Base-by-base conservation (phyloP, 2,113 vertebrate genomes). In the Melanerpes formicivorus region DNA sequence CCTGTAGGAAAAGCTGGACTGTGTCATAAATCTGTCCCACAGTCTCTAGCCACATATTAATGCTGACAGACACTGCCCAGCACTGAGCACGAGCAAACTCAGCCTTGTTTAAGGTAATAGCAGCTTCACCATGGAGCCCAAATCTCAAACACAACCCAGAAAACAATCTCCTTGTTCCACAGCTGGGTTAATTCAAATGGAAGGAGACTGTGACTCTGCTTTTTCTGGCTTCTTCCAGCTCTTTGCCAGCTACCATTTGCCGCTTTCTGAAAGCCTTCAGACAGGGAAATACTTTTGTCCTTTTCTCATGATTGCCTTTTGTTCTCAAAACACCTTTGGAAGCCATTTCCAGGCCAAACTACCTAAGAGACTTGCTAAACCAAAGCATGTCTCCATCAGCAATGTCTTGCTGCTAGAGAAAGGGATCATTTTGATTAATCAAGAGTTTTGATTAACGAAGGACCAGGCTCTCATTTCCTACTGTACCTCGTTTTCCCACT, bases 401-500 rank as follows among this genome's bases (percentile, higher is more conserved):
- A 90, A 44, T 34, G 42, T 58, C 84, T 70, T 85, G 46, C 69
- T 85, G 56, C 48, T 84, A 94, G 42, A 69, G 52, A 82, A 91
- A 90, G 90, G 40, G 7, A 81, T 75, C 27, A 60, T 73, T 94
- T 90, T 87, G 77, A 89, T 90, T 88, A 94, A 96, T 87, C 88
- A 93, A 87, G 84, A 92, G 62, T 84, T 93, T 85, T 96, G 87
- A 93, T 94, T 93, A 90, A 91, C 74, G 85, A 96, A 82, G 79
- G 79, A 74, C 60, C 83, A 69, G 74, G 75, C 77, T 79, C 91
- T 90, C 82, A 77, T 87, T 42, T 82, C 70, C 69, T 22, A 80
- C 75, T 76, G 78, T 73, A 93, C 85, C 87, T 95, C 78, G 85
- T 93, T 92, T 95, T 93, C 96, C 75, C 94, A 93, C 95, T 87